Percentiles rank a stretch among this genome's conserved stretches.
phyloP scores from a whole-genome alignment of 2,113 vertebrate genomes.

The Epinephelus fuscoguttatus region DNA sequence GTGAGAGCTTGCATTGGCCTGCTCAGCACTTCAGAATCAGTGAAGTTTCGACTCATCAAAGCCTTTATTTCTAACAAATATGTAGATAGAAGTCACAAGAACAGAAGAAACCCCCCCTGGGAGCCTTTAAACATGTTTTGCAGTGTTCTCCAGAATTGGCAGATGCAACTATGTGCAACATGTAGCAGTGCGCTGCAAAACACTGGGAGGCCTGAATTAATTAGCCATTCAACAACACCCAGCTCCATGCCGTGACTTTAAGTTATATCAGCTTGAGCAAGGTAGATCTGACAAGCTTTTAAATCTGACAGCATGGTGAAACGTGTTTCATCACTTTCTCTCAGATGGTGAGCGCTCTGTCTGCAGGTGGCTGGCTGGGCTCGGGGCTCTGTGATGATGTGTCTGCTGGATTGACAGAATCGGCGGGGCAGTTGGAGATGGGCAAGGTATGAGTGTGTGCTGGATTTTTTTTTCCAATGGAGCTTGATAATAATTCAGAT shows the following conservation, averaged over 20 bases:
- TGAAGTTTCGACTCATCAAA: constrained; percentile 1
- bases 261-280: constrained; percentile 9
- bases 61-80: constrained; percentile 1
- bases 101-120: background rate
- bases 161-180: constrained; percentile 24
- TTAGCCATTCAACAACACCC: constrained; percentile 36
- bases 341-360: constrained; percentile 13
- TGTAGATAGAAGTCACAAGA: constrained; percentile 5
- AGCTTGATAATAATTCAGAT: constrained; percentile 26
- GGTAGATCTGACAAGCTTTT: constrained; percentile 43
- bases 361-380: constrained; percentile 31
- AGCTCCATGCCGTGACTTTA: constrained; percentile 11
- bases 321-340: constrained; percentile 34
- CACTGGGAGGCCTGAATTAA: constrained; percentile 42
- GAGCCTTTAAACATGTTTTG: constrained; percentile 22
- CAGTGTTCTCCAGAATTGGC: background rate
- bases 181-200: constrained; percentile 33
- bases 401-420: constrained; percentile 6
- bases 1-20: background rate
- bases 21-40: constrained; percentile 2
- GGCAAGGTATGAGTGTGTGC: constrained; percentile 12
- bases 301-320: constrained; percentile 31
- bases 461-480: background rate
- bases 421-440: constrained; percentile 9
- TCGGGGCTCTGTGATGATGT: constrained; percentile 6